Base-by-base conservation (phyloP, 2,888 invertebrate species). In the Cancer borealis region DNA sequence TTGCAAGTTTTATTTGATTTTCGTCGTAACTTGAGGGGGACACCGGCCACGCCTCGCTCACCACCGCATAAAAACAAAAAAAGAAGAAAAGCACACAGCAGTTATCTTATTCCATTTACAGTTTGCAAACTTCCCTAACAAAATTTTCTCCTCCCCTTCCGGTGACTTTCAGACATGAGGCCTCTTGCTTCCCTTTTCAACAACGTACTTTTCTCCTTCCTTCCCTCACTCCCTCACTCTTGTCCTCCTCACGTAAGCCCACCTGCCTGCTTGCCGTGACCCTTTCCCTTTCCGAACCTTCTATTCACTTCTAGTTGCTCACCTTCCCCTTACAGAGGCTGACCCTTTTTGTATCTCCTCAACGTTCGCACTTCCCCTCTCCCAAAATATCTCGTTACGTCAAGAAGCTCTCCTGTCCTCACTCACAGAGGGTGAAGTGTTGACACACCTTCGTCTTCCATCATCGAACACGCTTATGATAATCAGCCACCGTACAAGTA, bases 1-100 rank as follows among this genome's bases (percentile, higher is more conserved):
- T 79, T 79, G 79, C 79, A 79, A 79, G 79, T 79, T 30, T 79
- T 79, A 79, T 79, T 79, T 30, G 79, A 79, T 79, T 79, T 79
- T 79, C 79, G 79, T 30, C 79, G 79, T 79, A 79, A 79, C 79
- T 79, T 30, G 30, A 30, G 79, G 79, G 79, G 79, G 26, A 26
- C 79, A 79, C 79, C 79, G 30, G 79, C 79, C 30, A 79, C 30
- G 79, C 30, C 79, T 79, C 30, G 79, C 79, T 26, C 79, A 8
- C 79, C 30, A 6, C 79, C 26, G 30, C 79, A 30, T 79, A 21
- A 21, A 79, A 79, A 79, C 2, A 12, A 30, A 79, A 26, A n/a
- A 73, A 73, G n/a, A 21, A 73, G 73, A 21, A 73, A 73, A 73
- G n/a, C 21, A 79, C 30, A 79, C 30, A 79, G 12, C 79, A 79